Evolutionary conservation across 2,113 vertebrate genomes (phyloP).

Genomic region (Mola mola): DNA sequence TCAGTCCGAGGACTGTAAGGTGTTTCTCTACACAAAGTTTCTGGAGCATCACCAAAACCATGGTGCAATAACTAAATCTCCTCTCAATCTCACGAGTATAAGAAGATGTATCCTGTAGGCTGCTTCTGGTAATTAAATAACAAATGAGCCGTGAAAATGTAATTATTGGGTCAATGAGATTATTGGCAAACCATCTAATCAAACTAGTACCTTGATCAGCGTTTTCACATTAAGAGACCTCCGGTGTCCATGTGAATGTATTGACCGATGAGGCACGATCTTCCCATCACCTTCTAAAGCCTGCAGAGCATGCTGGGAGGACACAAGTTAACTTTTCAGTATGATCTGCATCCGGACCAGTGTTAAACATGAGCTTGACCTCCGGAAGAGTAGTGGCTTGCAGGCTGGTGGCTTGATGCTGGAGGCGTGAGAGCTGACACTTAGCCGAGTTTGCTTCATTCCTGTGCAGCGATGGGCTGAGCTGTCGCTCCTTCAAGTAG

Average conservation of each 20-base stretch:
- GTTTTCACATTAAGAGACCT: constrained; percentile 5
- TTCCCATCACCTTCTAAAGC: constrained; percentile 36
- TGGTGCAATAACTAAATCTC: too few relatives aligned
- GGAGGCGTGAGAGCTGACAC: constrained; percentile 1
- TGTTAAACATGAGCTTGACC: constrained; percentile 22
- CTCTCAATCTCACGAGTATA: too few relatives aligned
- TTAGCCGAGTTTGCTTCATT: constrained; percentile 61
- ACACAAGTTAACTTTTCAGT: constrained; percentile 26
- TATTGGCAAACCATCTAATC: not conserved
- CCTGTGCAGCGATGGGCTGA: constrained; percentile 51
- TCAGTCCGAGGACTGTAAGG: too few relatives aligned
- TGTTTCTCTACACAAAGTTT: too few relatives aligned
- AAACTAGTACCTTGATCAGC: not conserved
- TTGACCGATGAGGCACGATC: constrained; percentile 54
- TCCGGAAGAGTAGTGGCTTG: constrained; percentile 38
- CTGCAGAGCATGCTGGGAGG: constrained; percentile 30
- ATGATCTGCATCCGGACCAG: constrained; percentile 30
- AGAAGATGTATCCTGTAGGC: too few relatives aligned
- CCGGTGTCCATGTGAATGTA: constrained; percentile 40
- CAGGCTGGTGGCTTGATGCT: constrained; percentile 39
- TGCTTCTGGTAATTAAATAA: not conserved
- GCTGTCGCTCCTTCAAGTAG: constrained; percentile 36
- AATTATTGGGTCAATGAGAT: constrained; percentile 11
- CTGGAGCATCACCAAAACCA: too few relatives aligned
- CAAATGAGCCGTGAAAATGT: not conserved